Percentiles rank a stretch among this genome's conserved stretches.
These are phyloP conservation scores for Platanista minor DNA, from an alignment of 2,113 vertebrate species.

Conservation along the genomic window DNA sequence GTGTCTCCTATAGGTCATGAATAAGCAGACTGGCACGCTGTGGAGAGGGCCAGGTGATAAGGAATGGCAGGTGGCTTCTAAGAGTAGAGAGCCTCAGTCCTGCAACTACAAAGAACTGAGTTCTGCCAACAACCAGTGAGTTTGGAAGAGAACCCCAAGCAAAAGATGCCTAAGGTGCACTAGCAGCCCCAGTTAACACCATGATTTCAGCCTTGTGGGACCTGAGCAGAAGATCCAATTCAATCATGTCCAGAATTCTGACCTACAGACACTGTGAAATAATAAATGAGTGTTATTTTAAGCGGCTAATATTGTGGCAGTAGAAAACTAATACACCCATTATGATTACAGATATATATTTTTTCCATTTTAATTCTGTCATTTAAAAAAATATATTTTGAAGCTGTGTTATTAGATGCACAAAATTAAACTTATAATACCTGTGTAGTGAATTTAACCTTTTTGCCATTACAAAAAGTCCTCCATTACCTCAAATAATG, in stretches of 20 bases:
- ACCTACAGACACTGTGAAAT: not conserved
- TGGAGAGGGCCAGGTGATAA: not conserved
- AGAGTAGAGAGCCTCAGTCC: not conserved
- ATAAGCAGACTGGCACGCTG: not conserved
- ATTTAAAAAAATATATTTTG: not conserved
- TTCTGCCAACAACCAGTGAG: not conserved
- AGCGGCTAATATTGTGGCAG: not conserved
- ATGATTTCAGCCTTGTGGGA: not conserved
- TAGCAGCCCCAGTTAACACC: not conserved
- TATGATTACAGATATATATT: not conserved
- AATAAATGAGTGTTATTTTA: not conserved
- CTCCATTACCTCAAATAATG: not conserved
- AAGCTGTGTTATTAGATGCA: not conserved
- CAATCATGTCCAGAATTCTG: not conserved
- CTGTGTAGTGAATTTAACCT: not conserved
- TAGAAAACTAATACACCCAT: not conserved
- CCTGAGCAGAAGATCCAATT: not conserved
- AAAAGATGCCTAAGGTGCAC: not conserved
- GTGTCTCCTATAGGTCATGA: not conserved
- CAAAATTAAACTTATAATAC: not conserved
- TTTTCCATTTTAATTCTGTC: slow-evolving; percentile 3
- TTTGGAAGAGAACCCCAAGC: not conserved
- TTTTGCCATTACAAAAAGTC: not conserved
- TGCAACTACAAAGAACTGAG: not conserved
- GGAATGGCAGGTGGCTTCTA: not conserved